Evolutionary conservation across 2,113 vertebrate species (phyloP).

Genomic region (Eleginops maclovinus): DNA sequence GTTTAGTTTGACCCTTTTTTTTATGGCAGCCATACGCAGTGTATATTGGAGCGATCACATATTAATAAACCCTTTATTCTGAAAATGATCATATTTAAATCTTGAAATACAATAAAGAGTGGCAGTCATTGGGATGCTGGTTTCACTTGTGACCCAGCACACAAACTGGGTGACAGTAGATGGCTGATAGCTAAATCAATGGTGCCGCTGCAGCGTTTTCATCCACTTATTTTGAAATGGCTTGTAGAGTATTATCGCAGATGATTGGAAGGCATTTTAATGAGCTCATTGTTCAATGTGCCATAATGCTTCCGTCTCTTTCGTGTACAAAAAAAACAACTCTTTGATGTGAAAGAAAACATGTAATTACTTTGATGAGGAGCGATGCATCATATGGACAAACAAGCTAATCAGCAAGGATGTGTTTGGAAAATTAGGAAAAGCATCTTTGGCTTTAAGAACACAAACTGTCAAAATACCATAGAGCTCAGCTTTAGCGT

Average conservation of each 20-base stretch:
- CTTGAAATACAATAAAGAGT: conserved; percentile 3
- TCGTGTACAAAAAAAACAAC: conserved; percentile 15
- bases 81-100: not conserved
- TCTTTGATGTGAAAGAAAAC: conserved; percentile 65
- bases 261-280: conserved; percentile 69
- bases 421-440: conserved; percentile 25
- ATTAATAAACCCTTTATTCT: conserved; percentile 4
- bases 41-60: not conserved
- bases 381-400: conserved; percentile 46
- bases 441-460: conserved; percentile 1
- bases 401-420: conserved; percentile 24
- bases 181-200: conserved; percentile 6
- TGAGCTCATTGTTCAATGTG: conserved; percentile 66
- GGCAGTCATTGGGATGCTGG: not conserved
- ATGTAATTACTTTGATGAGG: conserved; percentile 66
- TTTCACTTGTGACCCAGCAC: not conserved
- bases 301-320: conserved; percentile 39
- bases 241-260: conserved; percentile 54
- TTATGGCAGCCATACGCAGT: not conserved
- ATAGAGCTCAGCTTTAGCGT: conserved; percentile 1
- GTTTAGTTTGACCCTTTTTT: conserved; percentile 3
- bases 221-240: conserved; percentile 45
- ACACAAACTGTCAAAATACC: conserved; percentile 33
- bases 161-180: conserved; percentile 20
- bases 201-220: conserved; percentile 36